phyloP scores from a whole-genome alignment of 1,140 invertebrate genomes.

The Brachionus rubens region DNA sequence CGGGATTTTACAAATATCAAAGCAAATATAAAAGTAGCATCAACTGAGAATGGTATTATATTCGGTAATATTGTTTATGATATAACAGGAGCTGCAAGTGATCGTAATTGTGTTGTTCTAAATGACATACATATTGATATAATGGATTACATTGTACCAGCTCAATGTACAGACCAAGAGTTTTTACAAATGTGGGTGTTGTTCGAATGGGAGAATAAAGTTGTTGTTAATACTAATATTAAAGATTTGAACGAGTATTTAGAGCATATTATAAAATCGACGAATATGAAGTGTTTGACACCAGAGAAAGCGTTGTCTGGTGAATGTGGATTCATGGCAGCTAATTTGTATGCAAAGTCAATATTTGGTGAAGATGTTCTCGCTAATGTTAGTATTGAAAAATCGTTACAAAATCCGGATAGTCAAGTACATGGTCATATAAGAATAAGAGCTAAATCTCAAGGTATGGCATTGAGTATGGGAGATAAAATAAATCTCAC shows the following conservation, averaged over 20 bases:
- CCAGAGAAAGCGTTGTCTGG: constrained; percentile 81
- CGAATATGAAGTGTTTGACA: constrained; percentile 98
- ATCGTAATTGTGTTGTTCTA: constrained; percentile 92
- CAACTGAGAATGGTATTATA: constrained; percentile 97
- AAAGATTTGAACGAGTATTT: constrained; percentile 89
- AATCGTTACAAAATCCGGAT: constrained; percentile 78
- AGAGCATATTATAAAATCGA: constrained; percentile 83
- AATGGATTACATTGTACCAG: constrained; percentile 99
- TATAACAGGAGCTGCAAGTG: constrained; percentile 82
- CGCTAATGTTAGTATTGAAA: constrained; percentile 96
- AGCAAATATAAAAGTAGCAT: constrained; percentile 80
- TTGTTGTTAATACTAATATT: constrained; percentile 85
- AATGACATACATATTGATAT: constrained; percentile 99
- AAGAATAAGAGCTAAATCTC: constrained; percentile 92
- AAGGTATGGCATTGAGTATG: constrained; percentile 94
- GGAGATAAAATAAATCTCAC: constrained; percentile 44
- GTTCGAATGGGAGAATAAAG: constrained; percentile 99
- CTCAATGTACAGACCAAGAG: constrained; percentile 83
- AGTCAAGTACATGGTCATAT: constrained; percentile 91
- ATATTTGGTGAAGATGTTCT: constrained; percentile 98
- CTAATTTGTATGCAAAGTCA: constrained; percentile 95
- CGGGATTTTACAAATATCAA: constrained; percentile 97
- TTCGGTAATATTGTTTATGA: constrained; percentile 99
- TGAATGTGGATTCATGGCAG: constrained; percentile 97
- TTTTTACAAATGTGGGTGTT: constrained; percentile 99